Conservation (phyloP, 2,113 vertebrate species). For the Hemibagrus wyckioides region DNA sequence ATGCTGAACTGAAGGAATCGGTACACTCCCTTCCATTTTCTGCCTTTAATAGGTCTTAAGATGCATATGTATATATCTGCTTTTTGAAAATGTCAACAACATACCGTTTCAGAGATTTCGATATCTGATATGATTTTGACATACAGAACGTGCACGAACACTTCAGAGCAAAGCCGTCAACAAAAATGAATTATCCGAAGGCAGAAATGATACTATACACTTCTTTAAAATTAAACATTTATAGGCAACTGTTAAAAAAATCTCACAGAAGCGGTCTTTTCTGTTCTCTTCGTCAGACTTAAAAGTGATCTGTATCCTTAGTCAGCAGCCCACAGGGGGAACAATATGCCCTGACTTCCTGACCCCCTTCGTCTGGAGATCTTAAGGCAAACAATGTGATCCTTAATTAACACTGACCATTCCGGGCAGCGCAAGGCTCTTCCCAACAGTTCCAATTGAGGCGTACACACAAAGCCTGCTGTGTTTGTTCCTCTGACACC, state of each 20-base stretch:
- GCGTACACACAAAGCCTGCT: slow-evolving; percentile 60
- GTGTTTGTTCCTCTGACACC: slow-evolving; percentile 54
- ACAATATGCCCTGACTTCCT: slow-evolving; percentile 75
- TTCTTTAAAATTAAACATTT: background rate
- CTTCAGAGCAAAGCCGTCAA: background rate
- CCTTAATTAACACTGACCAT: slow-evolving; percentile 76
- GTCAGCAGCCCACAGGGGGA: slow-evolving; percentile 64
- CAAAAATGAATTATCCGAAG: background rate
- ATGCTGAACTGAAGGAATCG: background rate
- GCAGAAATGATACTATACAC: background rate
- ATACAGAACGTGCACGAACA: background rate
- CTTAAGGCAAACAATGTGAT: slow-evolving; percentile 72
- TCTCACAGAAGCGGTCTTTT: background rate
- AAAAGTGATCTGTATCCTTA: slow-evolving; percentile 52
- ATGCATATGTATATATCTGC: background rate
- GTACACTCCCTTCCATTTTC: background rate
- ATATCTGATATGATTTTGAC: background rate
- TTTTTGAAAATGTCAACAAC: background rate
- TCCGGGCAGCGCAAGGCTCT: slow-evolving; percentile 72
- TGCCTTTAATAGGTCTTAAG: background rate
- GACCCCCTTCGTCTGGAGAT: slow-evolving; percentile 73
- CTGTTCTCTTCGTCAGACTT: slow-evolving; percentile 35
- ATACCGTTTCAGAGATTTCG: background rate
- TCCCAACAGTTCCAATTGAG: slow-evolving; percentile 73
- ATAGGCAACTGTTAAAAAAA: background rate